These are phyloP conservation scores for Phylloscopus trochilus DNA, from an alignment of 2,113 vertebrate genomes.

Conservation along the genomic window DNA sequence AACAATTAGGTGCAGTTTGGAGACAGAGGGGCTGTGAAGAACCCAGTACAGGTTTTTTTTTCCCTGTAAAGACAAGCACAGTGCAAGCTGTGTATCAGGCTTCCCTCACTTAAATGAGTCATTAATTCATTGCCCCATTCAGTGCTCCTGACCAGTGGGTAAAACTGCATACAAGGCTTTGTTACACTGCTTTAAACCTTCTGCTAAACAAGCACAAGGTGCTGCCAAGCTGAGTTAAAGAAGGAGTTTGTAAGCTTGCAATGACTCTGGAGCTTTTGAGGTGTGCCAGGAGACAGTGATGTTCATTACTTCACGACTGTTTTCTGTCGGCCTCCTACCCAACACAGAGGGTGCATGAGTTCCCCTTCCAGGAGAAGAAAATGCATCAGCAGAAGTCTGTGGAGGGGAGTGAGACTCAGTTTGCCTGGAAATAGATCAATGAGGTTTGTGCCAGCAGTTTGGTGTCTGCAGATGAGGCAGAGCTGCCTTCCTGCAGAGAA, in stretches of 20 bases:
- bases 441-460: not conserved
- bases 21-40: not conserved
- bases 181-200: not conserved
- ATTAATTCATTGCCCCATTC: not conserved
- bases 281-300: not conserved
- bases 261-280: not conserved
- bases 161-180: not conserved
- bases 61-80: not conserved
- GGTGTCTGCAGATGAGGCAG: not conserved
- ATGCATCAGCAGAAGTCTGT: not conserved
- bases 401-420: not conserved
- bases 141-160: not conserved
- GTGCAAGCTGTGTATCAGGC: not conserved
- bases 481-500: not conserved
- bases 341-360: not conserved
- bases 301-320: accelerated
- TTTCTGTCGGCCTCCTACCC: not conserved
- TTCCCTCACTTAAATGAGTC: not conserved
- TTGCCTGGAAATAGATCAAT: not conserved
- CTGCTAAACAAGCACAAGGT: not conserved
- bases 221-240: not conserved
- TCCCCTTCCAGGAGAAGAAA: not conserved
- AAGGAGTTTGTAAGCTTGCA: not conserved
- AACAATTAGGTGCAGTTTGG: not conserved
- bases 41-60: not conserved